Evolutionary conservation across 35 echinoderm and acorn worm genomes (phyloP).

Genomic region (Heliocidaris tuberculata): DNA sequence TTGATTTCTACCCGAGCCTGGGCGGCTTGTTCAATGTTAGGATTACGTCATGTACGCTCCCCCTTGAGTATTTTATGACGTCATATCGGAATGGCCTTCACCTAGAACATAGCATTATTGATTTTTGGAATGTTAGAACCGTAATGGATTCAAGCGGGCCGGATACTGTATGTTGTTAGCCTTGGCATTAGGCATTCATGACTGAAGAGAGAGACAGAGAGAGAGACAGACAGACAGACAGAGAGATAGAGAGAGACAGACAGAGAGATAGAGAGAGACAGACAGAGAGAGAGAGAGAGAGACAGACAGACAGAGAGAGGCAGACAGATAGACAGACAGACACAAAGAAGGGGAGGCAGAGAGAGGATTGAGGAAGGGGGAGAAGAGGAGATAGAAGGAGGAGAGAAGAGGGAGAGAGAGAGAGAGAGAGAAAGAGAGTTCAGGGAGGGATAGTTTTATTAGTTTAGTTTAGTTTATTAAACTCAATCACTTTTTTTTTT

Average conservation of each 20-base stretch:
- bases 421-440: neutral
- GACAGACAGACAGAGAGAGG: no score
- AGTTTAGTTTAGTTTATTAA: no score
- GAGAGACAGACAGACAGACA: no score
- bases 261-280: neutral
- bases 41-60: neutral
- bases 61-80: neutral
- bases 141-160: neutral
- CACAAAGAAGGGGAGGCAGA: neutral
- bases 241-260: neutral
- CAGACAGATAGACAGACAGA: no score
- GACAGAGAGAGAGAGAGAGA: no score
- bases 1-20: neutral
- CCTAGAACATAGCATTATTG: neutral
- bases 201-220: neutral
- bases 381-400: neutral
- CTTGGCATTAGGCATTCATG: slow-evolving; percentile 8
- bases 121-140: neutral
- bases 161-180: neutral
- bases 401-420: neutral
- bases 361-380: neutral
- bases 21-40: neutral
- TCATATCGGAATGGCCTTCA: neutral
- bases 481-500: no score
- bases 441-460: no score